phyloP scores from a whole-genome alignment of 30 jellyfish, hydroid and myxozoan genomes.

The Sanderia malayensis region DNA sequence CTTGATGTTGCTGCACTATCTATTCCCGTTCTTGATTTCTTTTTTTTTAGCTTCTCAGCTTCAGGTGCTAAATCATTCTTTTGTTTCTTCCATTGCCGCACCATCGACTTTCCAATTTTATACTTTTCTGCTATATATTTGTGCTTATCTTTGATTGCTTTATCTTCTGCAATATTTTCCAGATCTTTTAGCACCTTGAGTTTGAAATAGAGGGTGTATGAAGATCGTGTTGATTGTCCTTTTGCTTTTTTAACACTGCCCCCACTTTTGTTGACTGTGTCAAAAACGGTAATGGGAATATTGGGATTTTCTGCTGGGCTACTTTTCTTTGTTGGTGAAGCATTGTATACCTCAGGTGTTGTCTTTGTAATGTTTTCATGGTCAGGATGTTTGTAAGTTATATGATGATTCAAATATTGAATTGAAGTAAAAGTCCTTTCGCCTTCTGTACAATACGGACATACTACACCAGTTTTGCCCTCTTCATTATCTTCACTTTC shows the following conservation, averaged over 20 bases:
- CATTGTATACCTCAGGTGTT: neutral
- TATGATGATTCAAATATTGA: constrained; percentile 7
- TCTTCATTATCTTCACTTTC: constrained; percentile 3
- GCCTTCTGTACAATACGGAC: constrained; percentile 12
- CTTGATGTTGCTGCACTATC: constrained; percentile 8
- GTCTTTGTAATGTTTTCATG: constrained; percentile 4
- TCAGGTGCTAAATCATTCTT: neutral
- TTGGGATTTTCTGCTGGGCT: constrained; percentile 5
- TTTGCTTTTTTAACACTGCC: constrained; percentile 10
- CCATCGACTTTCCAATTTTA: constrained; percentile 7
- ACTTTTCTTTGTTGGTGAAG: neutral
- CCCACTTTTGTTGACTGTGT: constrained; percentile 20
- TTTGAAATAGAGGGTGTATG: constrained; percentile 28
- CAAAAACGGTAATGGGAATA: constrained; percentile 8
- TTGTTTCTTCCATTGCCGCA: neutral
- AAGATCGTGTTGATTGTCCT: neutral
- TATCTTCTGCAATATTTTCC: neutral
- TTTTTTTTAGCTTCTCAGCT: constrained; percentile 4
- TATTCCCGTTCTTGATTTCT: constrained; percentile 8
- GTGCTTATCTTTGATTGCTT: constrained; percentile 19
- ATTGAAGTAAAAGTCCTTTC: constrained; percentile 7
- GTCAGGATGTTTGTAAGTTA: constrained; percentile 20
- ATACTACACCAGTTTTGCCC: constrained; percentile 1
- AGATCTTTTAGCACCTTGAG: constrained; percentile 6
- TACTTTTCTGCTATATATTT: constrained; percentile 17